A percentile compares a stretch with the other conserved stretches of the same genome.
Evolutionary conservation across 2,888 invertebrate species (phyloP).

Genomic region (Phortica okadai): DNA sequence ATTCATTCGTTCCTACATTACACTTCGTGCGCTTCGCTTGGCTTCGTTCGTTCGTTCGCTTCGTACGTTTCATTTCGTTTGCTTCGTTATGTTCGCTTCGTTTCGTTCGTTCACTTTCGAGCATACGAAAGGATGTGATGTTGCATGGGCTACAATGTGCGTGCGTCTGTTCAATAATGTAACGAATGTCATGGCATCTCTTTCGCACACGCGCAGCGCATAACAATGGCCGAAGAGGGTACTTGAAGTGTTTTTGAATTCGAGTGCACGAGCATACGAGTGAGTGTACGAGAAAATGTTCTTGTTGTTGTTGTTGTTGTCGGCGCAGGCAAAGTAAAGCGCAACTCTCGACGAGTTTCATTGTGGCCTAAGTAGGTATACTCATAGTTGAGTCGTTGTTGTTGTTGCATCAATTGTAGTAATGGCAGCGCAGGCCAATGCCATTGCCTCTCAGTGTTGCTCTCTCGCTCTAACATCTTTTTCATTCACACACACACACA

Average conservation of each 20-base stretch:
- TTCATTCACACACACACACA: not conserved
- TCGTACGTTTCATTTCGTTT: not conserved
- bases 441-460: not conserved
- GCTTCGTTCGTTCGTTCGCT: slow-evolving; percentile 4
- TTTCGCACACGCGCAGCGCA: not conserved
- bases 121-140: too few species aligned
- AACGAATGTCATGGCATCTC: not conserved
- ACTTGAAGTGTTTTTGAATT: slow-evolving; percentile 15
- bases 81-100: slow-evolving; percentile 3
- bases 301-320: not conserved
- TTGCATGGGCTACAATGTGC: not conserved
- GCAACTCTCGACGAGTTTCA: slow-evolving; percentile 24
- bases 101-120: not conserved
- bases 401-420: not conserved
- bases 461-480: not conserved
- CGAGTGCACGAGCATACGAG: not conserved
- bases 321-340: not conserved
- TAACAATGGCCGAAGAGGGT: slow-evolving; percentile 24
- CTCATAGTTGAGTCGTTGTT: slow-evolving; percentile 24
- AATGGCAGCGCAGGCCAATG: slow-evolving; percentile 21
- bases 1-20: not conserved
- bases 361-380: slow-evolving; percentile 31
- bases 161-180: not conserved
- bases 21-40: not conserved
- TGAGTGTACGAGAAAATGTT: not conserved